Percentiles rank a stretch among this genome's conserved stretches.
Conservation (phyloP, 1,140 invertebrate species). For the Brachionus rotundiformis region DNA sequence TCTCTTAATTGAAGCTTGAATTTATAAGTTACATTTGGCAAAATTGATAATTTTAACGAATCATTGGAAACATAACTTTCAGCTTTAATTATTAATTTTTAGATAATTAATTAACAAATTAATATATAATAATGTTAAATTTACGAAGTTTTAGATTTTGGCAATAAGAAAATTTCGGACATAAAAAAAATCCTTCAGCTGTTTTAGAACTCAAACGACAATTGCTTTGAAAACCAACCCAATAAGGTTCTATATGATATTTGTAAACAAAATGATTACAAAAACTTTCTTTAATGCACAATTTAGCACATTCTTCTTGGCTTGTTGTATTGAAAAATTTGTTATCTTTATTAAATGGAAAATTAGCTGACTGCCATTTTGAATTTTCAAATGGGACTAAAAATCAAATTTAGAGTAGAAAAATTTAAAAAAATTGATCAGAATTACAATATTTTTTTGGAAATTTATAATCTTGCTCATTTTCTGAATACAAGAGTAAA, state of each 20-base stretch:
- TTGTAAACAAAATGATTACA: conserved; percentile 49
- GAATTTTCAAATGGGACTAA: conserved; percentile 1
- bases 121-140: background rate
- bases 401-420: background rate
- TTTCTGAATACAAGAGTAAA: conserved; percentile 22
- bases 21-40: conserved; percentile 35
- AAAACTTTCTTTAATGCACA: background rate
- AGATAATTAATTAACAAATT: no score
- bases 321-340: conserved; percentile 11
- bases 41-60: background rate
- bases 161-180: background rate
- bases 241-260: background rate
- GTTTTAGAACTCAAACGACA: background rate
- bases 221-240: background rate
- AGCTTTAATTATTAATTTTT: background rate
- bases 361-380: background rate
- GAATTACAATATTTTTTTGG: conserved; percentile 39
- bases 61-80: conserved; percentile 6
- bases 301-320: conserved; percentile 35
- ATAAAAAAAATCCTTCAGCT: background rate
- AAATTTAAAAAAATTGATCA: background rate
- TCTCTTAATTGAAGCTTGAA: conserved; percentile 42
- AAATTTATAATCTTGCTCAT: conserved; percentile 39
- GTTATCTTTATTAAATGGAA: conserved; percentile 9
- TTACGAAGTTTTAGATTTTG: conserved; percentile 35